Percentiles rank a stretch among this genome's conserved stretches.
Evolutionary conservation across 1,140 invertebrate genomes (phyloP).

Genomic region (Ridgeia piscesae): DNA sequence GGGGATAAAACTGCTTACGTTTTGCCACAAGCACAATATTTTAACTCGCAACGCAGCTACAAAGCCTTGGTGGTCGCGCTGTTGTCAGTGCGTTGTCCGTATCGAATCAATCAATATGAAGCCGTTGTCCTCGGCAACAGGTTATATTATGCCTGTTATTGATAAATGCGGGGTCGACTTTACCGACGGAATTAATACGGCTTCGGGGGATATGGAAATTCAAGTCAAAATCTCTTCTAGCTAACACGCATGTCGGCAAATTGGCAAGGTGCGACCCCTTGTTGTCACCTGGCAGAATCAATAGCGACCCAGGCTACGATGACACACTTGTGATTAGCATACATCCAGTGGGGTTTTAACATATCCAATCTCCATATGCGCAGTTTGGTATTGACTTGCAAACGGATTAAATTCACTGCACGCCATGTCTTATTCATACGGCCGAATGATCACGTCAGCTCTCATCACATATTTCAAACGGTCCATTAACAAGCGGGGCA

Average conservation of each 20-base stretch:
- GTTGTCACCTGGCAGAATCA: not conserved
- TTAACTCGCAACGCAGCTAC: not conserved
- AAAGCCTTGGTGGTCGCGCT: not conserved
- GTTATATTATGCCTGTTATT: not conserved
- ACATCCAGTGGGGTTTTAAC: not conserved
- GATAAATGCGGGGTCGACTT: not conserved
- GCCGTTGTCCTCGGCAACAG: conserved; percentile 1
- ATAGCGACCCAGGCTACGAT: not conserved
- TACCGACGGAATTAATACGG: not conserved
- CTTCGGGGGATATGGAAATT: not conserved
- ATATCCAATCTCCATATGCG: not conserved
- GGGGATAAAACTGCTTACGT: not conserved
- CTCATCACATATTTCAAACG: not conserved
- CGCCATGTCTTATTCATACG: not conserved
- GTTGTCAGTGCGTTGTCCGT: not conserved
- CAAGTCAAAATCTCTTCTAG: not conserved
- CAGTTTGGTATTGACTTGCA: not conserved
- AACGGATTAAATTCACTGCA: not conserved
- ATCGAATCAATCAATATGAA: not conserved
- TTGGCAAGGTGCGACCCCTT: not conserved
- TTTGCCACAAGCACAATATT: not conserved
- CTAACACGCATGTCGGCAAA: not conserved
- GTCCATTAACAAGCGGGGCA: not conserved
- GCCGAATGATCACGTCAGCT: not conserved
- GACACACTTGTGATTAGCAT: not conserved